phyloP scores from a whole-genome alignment of 2,888 invertebrate genomes.

The Rhagonycha fulva region DNA sequence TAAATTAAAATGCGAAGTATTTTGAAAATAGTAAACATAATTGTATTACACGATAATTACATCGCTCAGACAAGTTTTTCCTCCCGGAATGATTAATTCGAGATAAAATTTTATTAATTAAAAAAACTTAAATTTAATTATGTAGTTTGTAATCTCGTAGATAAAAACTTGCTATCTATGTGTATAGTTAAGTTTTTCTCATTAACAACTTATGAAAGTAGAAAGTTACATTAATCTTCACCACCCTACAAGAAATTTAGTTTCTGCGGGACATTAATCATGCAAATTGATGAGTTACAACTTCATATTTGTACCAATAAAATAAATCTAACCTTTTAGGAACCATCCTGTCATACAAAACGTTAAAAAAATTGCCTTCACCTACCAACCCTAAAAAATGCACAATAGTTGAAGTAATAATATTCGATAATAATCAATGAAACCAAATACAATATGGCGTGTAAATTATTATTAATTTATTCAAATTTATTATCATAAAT shows the following conservation, averaged over 20 bases:
- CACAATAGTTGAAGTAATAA: background rate
- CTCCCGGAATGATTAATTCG: background rate
- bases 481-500: background rate
- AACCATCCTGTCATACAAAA: background rate
- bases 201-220: constrained; percentile 21
- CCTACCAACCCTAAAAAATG: background rate
- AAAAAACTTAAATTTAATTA: background rate
- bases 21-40: background rate
- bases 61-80: background rate
- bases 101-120: background rate
- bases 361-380: background rate
- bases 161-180: background rate
- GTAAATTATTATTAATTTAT: background rate
- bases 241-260: constrained; percentile 16
- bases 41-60: background rate
- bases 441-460: background rate
- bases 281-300: constrained; percentile 22
- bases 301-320: constrained; percentile 7
- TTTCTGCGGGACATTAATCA: constrained; percentile 20
- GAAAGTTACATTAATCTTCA: constrained; percentile 20
- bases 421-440: background rate
- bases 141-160: background rate
- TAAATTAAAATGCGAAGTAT: background rate
- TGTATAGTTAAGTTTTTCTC: constrained; percentile 9
- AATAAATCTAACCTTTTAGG: background rate